Conservation (phyloP, 2,888 invertebrate genomes). For the Coelogynopora nodosa region DNA sequence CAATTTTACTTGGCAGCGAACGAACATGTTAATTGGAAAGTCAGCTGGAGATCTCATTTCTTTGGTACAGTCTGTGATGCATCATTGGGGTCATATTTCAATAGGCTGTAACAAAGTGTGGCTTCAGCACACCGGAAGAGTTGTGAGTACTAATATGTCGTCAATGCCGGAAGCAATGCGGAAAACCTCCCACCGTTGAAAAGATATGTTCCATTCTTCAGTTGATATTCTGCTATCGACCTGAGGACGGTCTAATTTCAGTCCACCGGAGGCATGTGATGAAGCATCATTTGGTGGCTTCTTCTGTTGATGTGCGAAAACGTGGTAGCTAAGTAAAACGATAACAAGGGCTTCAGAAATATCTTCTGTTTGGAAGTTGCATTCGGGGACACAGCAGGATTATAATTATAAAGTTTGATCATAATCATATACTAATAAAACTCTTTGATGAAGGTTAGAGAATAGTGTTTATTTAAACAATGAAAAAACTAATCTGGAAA, state of each 20-base stretch:
- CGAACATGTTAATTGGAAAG: not conserved
- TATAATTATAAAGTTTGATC: no score
- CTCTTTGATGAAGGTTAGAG: no score
- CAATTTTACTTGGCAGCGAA: not conserved
- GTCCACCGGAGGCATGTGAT: no score
- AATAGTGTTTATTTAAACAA: no score
- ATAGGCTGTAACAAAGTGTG: conserved; percentile 3
- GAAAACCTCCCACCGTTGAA: not conserved
- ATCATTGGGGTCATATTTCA: not conserved
- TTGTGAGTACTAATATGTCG: not conserved
- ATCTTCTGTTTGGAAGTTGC: conserved; percentile 14
- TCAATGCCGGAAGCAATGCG: not conserved
- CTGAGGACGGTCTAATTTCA: not conserved
- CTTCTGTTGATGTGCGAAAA: conserved; percentile 11
- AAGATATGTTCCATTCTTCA: conserved; percentile 4
- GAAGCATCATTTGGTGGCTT: not conserved
- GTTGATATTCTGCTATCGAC: not conserved
- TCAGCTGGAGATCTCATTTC: no score
- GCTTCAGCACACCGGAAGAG: not conserved
- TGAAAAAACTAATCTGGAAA: no score
- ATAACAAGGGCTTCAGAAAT: not conserved
- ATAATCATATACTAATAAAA: no score
- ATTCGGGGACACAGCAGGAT: not conserved
- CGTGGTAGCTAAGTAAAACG: not conserved
- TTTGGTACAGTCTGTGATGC: not conserved